These are phyloP conservation scores for Plagodis dolabraria DNA, from an alignment of 2,888 invertebrate genomes.

Conservation along the genomic window DNA sequence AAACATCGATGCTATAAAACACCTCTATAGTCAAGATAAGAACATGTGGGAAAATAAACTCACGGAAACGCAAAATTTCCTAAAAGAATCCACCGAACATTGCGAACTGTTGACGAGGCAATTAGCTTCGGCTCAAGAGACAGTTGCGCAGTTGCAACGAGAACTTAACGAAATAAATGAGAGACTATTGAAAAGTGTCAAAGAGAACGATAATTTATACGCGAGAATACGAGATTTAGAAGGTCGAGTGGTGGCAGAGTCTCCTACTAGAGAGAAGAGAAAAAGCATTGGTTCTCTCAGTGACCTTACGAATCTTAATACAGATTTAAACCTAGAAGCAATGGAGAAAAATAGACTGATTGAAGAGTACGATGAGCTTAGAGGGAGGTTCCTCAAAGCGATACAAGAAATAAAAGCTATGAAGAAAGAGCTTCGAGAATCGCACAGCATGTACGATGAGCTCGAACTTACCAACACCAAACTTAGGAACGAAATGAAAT, in stretches of 20 bases:
- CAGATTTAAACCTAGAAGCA: slow-evolving; percentile 89
- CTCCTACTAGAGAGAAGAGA: slow-evolving; percentile 84
- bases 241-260: slow-evolving; percentile 79
- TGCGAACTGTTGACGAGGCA: slow-evolving; percentile 87
- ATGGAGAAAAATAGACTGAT: slow-evolving; percentile 91
- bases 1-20: slow-evolving; percentile 85
- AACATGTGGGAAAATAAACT: slow-evolving; percentile 88
- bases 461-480: slow-evolving; percentile 92
- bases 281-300: slow-evolving; percentile 91
- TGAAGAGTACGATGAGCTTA: slow-evolving; percentile 92
- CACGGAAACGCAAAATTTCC: slow-evolving; percentile 87
- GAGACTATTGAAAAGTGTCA: slow-evolving; percentile 87
- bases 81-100: slow-evolving; percentile 88
- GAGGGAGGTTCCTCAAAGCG: slow-evolving; percentile 91
- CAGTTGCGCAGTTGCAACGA: slow-evolving; percentile 87
- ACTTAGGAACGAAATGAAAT: slow-evolving; percentile 89
- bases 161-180: slow-evolving; percentile 89
- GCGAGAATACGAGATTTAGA: slow-evolving; percentile 90
- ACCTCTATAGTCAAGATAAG: slow-evolving; percentile 86
- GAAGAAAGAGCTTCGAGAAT: slow-evolving; percentile 91
- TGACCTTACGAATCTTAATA: slow-evolving; percentile 91
- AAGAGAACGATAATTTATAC: slow-evolving; percentile 91
- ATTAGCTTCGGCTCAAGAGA: slow-evolving; percentile 86
- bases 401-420: slow-evolving; percentile 93
- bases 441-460: slow-evolving; percentile 91